Conservation (phyloP, 30 jellyfish, hydroid and myxozoan genomes). For the Sanderia malayensis region DNA sequence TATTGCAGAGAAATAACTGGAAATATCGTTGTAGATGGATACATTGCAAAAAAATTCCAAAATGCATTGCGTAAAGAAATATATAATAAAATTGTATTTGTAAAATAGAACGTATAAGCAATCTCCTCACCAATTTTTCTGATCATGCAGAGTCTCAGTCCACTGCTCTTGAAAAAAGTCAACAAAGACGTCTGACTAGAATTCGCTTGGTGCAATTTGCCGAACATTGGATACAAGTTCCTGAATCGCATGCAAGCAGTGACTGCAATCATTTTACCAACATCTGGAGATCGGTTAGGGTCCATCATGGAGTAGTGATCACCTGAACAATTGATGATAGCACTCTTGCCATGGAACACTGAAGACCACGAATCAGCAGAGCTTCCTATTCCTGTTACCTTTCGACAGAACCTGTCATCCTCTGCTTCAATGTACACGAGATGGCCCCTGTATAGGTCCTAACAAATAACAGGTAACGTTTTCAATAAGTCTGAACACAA, state of each 20-base stretch:
- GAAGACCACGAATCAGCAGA: slow-evolving; percentile 57
- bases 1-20: neutral
- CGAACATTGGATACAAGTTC: slow-evolving; percentile 5
- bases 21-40: no score
- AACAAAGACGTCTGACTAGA: slow-evolving; percentile 30
- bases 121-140: slow-evolving; percentile 12
- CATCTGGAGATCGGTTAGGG: slow-evolving; percentile 54
- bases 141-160: slow-evolving; percentile 20
- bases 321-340: slow-evolving; percentile 41
- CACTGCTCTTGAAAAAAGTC: slow-evolving; percentile 7
- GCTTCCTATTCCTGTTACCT: slow-evolving; percentile 43
- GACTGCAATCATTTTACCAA: slow-evolving; percentile 37
- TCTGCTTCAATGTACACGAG: slow-evolving; percentile 52
- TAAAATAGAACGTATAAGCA: no score
- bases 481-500: no score
- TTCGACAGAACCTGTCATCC: slow-evolving; percentile 52
- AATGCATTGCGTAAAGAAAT: no score
- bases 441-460: slow-evolving; percentile 44
- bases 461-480: no score
- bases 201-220: slow-evolving; percentile 14
- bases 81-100: no score
- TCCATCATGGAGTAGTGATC: slow-evolving; percentile 68
- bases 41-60: no score
- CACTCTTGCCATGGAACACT: slow-evolving; percentile 12
- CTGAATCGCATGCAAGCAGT: slow-evolving; percentile 49